Evolutionary conservation across 35 echinoderm and acorn worm species (phyloP), one percentile per base, ranked within the genome.

Genomic region (Apostichopus japonicus): DNA sequence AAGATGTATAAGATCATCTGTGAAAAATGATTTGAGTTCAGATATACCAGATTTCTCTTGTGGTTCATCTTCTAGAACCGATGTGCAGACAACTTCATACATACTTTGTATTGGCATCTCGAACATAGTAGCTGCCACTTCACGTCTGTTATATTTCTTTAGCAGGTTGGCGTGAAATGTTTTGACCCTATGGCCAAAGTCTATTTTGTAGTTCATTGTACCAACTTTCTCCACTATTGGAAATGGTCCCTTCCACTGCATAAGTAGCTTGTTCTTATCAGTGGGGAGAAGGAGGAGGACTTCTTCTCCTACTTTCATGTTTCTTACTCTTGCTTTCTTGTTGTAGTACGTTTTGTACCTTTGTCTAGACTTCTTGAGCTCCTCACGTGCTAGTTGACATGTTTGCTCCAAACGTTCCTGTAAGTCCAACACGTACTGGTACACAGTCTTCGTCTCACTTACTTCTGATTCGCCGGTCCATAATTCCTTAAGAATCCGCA

Each of bases 231-330:
- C 79, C 25, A 89, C 56, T 5, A 97, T 65, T 7, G 6, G 24
- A 79, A 93, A 97, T 52, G 89, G 95, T 15, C 93, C 86, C 4
- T 86, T 25, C 91, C 91, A 94, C 51, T 97, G 91, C 90, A 97
- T 92, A 4, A 94, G n/a, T 8, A 94, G 79, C 92, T 94, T 93
- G 62, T 97, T 97, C 6, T 87, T 8, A 75, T 96, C 95, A 7
- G 72, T 92, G 15, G 95, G 92, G 54, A 96, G 65, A 1, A 94
- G 67, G 14, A 96, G 59, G 1, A 96, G 24, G 8, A 96, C 95
- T 56, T 94, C 77, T 1, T 96, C 90, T 59, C 93, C 93, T 21
- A 83, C 90, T 22, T 94, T 83, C 54, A 96, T 77, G 6, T 44
- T 54, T 63, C 93, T 21, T 3, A 27, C n/a, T 53, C 79, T 67